Conservation (phyloP, 2,797 vertebrate genomes). For the Parotocinclus haroldoi region DNA sequence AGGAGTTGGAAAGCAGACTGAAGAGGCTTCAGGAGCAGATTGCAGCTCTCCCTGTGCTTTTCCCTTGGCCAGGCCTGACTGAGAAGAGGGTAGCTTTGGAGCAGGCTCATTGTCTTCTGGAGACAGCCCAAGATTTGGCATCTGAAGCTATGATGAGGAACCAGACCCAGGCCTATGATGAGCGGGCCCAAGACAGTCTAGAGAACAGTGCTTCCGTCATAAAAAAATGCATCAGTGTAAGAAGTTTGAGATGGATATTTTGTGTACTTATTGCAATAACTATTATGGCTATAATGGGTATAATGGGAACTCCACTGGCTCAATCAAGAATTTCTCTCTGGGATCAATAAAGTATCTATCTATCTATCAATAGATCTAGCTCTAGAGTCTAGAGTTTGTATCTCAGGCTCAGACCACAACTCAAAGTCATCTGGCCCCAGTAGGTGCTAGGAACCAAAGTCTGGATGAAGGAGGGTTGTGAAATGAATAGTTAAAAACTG, state of each 20-base stretch:
- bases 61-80: conserved; percentile 50
- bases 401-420: no score
- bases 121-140: conserved; percentile 37
- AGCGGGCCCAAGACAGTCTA: conserved; percentile 39
- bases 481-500: no score
- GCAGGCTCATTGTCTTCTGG: conserved; percentile 35
- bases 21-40: conserved; percentile 40
- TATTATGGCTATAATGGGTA: neutral
- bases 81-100: conserved; percentile 28
- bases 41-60: conserved; percentile 43
- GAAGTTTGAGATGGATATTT: neutral
- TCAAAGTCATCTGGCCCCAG: no score
- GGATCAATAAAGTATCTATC: no score
- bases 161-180: conserved; percentile 41
- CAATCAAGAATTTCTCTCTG: no score
- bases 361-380: no score
- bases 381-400: no score
- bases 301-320: no score
- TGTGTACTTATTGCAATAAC: neutral
- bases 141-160: conserved; percentile 39
- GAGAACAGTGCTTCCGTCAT: conserved; percentile 41
- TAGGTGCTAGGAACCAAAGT: no score
- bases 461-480: no score
- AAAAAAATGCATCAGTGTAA: conserved; percentile 51
- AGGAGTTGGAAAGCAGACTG: conserved; percentile 14